phyloP scores from a whole-genome alignment of 1,140 invertebrate species.

The Drosophila nebulosa region DNA sequence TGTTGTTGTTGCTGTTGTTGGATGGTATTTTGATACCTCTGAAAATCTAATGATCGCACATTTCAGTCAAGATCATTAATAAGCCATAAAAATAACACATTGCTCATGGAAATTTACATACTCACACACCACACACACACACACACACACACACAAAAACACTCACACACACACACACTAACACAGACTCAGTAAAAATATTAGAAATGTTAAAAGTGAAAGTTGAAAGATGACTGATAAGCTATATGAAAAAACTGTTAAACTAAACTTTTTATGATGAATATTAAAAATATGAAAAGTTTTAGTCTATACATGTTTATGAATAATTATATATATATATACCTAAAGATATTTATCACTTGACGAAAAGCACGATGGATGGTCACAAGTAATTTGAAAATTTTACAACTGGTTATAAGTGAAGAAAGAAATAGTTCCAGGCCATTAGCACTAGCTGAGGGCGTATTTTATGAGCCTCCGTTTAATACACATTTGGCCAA shows the following conservation, averaged over 20 bases:
- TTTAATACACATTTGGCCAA: too few species aligned
- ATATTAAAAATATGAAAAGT: background rate
- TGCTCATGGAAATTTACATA: conserved; percentile 31
- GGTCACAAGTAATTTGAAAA: too few species aligned
- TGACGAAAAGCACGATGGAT: background rate
- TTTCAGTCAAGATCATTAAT: conserved; percentile 67
- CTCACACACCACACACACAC: background rate
- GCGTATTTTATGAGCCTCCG: too few species aligned
- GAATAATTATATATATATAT: background rate
- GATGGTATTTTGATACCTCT: conserved; percentile 23
- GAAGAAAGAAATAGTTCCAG: too few species aligned
- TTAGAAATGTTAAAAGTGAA: conserved; percentile 47
- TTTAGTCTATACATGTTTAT: background rate
- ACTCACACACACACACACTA: background rate
- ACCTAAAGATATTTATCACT: background rate
- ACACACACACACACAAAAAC: background rate
- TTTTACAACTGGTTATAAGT: too few species aligned
- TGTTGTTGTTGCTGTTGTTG: conserved; percentile 4
- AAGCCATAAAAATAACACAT: conserved; percentile 72
- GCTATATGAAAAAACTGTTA: background rate
- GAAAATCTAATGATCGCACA: conserved; percentile 63
- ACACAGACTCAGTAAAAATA: background rate
- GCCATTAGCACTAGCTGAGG: too few species aligned
- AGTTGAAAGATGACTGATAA: conserved; percentile 23
- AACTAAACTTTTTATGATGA: background rate